Evolutionary conservation across 2,797 vertebrate species (phyloP).

Genomic region (Garrulus glandarius): DNA sequence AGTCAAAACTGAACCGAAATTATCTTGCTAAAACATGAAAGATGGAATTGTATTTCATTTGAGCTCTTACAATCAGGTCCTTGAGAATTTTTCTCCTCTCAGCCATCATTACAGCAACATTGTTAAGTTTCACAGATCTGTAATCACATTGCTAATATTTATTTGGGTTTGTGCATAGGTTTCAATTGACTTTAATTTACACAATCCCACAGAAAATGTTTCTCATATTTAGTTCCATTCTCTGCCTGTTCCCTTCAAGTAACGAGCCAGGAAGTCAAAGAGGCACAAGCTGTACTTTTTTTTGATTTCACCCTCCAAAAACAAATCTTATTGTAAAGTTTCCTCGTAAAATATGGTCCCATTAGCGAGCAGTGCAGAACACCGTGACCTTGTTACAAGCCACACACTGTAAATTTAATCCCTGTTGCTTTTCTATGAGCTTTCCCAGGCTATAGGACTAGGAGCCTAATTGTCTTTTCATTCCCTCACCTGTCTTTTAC

Average conservation of each 20-base stretch:
- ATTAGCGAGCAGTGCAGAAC: neutral
- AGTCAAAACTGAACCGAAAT: constrained; percentile 41
- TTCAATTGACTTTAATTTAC: constrained; percentile 1
- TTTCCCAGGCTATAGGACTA: neutral
- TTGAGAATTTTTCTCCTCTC: neutral
- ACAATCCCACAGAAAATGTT: neutral
- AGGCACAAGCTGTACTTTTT: neutral
- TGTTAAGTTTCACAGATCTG: neutral
- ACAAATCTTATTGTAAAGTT: neutral
- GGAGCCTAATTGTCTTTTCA: neutral
- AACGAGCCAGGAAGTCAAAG: neutral
- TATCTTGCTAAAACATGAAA: constrained; percentile 38
- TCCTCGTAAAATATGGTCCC: neutral
- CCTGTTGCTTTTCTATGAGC: neutral
- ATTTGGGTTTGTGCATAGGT: neutral
- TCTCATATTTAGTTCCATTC: neutral
- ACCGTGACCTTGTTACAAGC: neutral
- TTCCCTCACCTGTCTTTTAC: neutral
- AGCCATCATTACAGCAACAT: neutral
- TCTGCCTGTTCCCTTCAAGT: neutral
- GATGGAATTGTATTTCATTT: constrained; percentile 38
- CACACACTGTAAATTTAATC: neutral
- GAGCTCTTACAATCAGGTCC: neutral
- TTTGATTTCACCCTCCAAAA: neutral
- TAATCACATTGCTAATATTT: neutral